A percentile compares a stretch with the other conserved stretches of the same genome.
These are phyloP conservation scores for Phymatocera aterrima DNA, from an alignment of 2,888 invertebrate species.

Conservation along the genomic window DNA sequence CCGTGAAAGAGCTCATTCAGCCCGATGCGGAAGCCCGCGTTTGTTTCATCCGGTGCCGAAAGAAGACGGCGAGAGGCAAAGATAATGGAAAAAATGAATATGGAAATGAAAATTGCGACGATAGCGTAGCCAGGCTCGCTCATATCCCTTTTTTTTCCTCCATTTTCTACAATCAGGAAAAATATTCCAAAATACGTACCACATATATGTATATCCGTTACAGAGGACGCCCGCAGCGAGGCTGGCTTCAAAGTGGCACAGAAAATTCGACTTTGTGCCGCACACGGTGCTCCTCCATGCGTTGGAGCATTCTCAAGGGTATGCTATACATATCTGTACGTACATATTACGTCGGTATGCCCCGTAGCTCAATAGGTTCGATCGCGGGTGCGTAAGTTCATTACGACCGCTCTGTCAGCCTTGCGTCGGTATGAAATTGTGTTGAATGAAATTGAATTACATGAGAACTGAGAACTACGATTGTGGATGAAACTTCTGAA, in stretches of 20 bases:
- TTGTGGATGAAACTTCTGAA: too few species aligned
- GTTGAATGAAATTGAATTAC: too few species aligned
- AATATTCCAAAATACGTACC: slow-evolving; percentile 8
- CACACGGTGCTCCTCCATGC: background rate
- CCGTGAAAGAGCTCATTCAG: background rate
- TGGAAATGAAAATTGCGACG: background rate
- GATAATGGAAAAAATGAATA: background rate
- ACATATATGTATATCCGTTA: too few species aligned
- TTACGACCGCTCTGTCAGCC: background rate
- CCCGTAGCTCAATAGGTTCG: background rate
- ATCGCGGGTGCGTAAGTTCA: background rate
- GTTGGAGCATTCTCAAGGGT: background rate
- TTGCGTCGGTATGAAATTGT: background rate
- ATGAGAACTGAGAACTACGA: too few species aligned
- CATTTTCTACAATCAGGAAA: slow-evolving; percentile 19
- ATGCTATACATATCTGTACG: too few species aligned
- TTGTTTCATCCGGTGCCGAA: background rate
- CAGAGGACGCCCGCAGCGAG: background rate
- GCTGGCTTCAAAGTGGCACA: slow-evolving; percentile 22
- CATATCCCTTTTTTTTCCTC: background rate
- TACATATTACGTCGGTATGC: background rate
- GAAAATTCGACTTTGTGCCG: background rate
- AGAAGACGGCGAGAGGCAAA: background rate
- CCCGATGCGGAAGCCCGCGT: background rate
- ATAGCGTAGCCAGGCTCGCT: background rate